Percentiles rank a stretch among this genome's conserved stretches.
These are phyloP conservation scores for Linyphia triangularis DNA, from an alignment of 2,888 invertebrate species.

Conservation along the genomic window DNA sequence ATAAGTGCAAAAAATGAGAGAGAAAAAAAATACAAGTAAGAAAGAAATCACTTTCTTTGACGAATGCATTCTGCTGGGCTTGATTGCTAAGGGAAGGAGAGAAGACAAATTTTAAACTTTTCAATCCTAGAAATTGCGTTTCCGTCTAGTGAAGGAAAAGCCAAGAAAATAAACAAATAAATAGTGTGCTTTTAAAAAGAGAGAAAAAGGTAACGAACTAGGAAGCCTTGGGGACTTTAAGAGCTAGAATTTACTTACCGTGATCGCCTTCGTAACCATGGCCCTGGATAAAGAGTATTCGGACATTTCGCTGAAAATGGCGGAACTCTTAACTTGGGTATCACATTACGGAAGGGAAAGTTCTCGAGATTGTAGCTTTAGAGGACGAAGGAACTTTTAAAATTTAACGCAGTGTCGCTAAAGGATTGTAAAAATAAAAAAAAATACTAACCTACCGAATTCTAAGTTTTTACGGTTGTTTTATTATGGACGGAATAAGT, in stretches of 20 bases:
- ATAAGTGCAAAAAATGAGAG: constrained; percentile 33
- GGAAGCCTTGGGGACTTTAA: constrained; percentile 65
- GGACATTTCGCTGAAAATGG: constrained; percentile 59
- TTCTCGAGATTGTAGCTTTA: constrained; percentile 27
- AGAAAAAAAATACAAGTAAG: constrained; percentile 31
- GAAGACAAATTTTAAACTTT: constrained; percentile 75
- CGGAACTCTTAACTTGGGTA: constrained; percentile 49
- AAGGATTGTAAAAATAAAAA: not conserved
- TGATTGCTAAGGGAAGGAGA: constrained; percentile 52
- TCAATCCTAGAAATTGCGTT: constrained; percentile 74
- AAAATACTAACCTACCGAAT: constrained; percentile 1
- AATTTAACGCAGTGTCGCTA: constrained; percentile 24
- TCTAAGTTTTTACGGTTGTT: not conserved
- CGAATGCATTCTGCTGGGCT: constrained; percentile 66
- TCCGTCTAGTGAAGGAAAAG: constrained; percentile 21
- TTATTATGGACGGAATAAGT: not conserved
- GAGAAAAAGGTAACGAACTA: constrained; percentile 64
- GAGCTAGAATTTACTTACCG: constrained; percentile 68
- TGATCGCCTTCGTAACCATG: constrained; percentile 60
- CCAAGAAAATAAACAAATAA: constrained; percentile 63
- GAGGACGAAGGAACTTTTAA: constrained; percentile 22
- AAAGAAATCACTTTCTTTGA: constrained; percentile 47
- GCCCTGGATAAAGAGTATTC: constrained; percentile 39
- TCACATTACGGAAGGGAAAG: constrained; percentile 50
- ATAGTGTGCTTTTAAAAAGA: constrained; percentile 61